Conservation (phyloP, 2,888 invertebrate genomes). For the Noctua pronuba region DNA sequence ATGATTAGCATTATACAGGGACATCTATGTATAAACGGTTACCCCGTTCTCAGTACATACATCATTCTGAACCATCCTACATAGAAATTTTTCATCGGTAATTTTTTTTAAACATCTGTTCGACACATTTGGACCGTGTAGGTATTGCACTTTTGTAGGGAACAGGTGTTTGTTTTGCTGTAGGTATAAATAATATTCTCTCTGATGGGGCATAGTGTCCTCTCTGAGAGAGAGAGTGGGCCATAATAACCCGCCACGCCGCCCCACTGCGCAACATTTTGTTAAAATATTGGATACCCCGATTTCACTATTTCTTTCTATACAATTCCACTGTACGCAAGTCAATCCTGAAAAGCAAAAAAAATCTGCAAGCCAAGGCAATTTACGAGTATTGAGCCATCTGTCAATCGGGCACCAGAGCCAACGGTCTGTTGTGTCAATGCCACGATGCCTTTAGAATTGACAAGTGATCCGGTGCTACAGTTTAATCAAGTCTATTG, state of each 20-base stretch:
- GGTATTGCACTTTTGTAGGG: too few relatives aligned
- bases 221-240: background rate
- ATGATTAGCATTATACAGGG: background rate
- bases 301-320: background rate
- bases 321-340: background rate
- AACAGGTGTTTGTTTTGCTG: too few relatives aligned
- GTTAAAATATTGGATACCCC: background rate
- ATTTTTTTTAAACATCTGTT: too few relatives aligned
- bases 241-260: too few relatives aligned
- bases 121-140: too few relatives aligned
- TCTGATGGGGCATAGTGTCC: background rate
- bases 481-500: slow-evolving; percentile 1
- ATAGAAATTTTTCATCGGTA: too few relatives aligned
- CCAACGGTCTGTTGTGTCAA: background rate
- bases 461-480: background rate
- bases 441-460: background rate
- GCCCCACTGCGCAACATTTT: background rate
- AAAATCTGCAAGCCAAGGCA: too few relatives aligned
- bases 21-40: too few relatives aligned
- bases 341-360: background rate
- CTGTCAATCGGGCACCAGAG: background rate
- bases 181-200: background rate
- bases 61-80: too few relatives aligned
- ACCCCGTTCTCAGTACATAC: too few relatives aligned
- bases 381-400: background rate